Base-by-base conservation (phyloP, 1,140 invertebrate genomes). In the Druon quercuslanigerum region DNA sequence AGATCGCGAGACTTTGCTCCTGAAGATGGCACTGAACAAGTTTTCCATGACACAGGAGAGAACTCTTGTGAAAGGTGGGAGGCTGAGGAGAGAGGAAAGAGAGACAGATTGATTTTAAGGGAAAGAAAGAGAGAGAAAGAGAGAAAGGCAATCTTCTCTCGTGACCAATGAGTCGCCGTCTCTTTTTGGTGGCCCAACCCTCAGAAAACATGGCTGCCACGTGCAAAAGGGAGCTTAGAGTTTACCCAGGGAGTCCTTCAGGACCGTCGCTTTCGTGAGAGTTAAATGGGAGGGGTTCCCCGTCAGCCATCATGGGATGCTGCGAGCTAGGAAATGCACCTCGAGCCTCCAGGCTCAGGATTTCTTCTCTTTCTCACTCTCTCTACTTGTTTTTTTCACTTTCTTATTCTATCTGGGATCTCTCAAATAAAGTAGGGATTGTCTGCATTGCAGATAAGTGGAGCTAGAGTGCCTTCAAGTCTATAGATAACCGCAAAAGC, bases 251-350 rank as follows among this genome's bases (percentile, higher is more conserved):
- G 57, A 75, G 84, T 87, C 85, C 87, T 88, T 73, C 85, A 83
- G 84, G 84, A 87, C 78, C 75, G 81, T 73, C 56, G 80, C 83
- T 84, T 79, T 83, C 74, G 78, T 72, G 71, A 73, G 60, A 72
- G 73, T 56, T 54, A 77, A 81, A 83, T 83, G 82, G 86, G 86
- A 84, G 86, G 89, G 85, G 85, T 85, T 85, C 83, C 20, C 79
- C 77, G 87, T 87, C 88, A 86, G 90, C 90, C 90, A 91, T 91
- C 83, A 91, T 89, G 87, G 87, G 89, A 89, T 86, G 86, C 87
- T 87, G 88, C 83, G 77, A 81, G 76, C 83, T 66, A 66, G 83
- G 77, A 86, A 87, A 87, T 85, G 84, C 84, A 84, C 82, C 83
- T 78, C 80, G 79, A 80, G 78, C 79, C 72, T 74, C 74, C 77